A percentile compares a stretch with the other conserved stretches of the same genome.
phyloP scores from a whole-genome alignment of 2,797 vertebrate genomes.

The Tapirus indicus region DNA sequence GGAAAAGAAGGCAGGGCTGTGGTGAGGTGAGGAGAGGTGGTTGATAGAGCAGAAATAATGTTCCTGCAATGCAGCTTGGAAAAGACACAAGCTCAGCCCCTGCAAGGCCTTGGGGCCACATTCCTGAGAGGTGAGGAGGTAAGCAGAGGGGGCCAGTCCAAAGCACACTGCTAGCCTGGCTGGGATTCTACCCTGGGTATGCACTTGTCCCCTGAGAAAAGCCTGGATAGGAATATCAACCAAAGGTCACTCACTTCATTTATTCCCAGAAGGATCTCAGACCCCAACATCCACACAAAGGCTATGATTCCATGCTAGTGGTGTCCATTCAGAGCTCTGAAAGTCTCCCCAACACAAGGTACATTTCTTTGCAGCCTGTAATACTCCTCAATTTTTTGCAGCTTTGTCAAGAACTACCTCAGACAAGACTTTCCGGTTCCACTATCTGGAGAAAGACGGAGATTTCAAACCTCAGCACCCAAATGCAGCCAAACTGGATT shows the following conservation, averaged over 20 bases:
- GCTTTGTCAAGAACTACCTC: background rate
- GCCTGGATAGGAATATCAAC: background rate
- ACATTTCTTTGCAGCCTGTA: background rate
- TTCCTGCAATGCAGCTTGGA: background rate
- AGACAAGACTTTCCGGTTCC: background rate
- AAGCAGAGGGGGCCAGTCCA: too few relatives aligned
- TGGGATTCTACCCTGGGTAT: background rate
- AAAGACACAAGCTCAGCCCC: background rate
- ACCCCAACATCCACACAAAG: background rate
- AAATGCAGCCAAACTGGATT: background rate
- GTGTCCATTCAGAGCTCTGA: background rate
- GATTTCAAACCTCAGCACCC: slow-evolving; percentile 21
- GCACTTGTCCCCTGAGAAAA: background rate
- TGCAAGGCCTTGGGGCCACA: background rate
- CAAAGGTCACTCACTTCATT: background rate
- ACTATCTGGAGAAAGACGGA: background rate
- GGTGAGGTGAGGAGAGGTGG: background rate
- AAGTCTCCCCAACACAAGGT: background rate
- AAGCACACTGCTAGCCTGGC: too few relatives aligned
- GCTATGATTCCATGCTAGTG: background rate
- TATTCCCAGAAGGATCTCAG: background rate
- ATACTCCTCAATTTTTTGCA: background rate
- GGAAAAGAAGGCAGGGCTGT: background rate
- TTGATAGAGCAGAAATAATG: slow-evolving; percentile 3
- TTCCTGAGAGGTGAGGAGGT: background rate